These are phyloP conservation scores for Microtus obscurus DNA, from an alignment of 2,797 vertebrate species.

Conservation along the genomic window DNA sequence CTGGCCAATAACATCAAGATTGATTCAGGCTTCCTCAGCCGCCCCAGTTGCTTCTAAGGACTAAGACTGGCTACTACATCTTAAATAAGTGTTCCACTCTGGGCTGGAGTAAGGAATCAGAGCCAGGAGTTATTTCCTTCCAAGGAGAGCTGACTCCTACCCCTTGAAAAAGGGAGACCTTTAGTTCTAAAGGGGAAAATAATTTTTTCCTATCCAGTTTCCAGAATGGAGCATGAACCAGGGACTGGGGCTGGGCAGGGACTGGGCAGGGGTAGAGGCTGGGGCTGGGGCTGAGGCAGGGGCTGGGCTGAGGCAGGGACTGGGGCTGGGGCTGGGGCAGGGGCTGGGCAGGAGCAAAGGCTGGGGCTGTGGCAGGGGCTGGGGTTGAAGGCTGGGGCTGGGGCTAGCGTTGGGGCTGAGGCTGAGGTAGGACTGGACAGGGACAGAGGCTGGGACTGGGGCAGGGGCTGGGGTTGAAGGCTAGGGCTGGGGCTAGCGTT, in stretches of 20 bases:
- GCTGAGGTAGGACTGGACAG: no score
- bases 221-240: no score
- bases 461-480: no score
- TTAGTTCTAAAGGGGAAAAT: not conserved
- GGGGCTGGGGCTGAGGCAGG: no score
- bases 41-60: not conserved
- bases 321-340: no score
- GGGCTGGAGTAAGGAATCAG: conserved; percentile 11
- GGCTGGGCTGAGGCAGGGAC: no score
- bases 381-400: no score
- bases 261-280: no score
- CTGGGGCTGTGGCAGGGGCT: not conserved
- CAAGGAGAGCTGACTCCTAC: not conserved
- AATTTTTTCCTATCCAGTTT: not conserved
- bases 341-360: no score
- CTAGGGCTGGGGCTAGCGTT: fast-evolving
- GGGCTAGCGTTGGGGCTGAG: not conserved
- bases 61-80: not conserved
- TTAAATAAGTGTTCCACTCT: not conserved
- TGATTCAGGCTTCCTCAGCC: conserved; percentile 38
- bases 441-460: no score
- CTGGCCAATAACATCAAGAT: conserved; percentile 13
- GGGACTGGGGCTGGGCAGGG: no score
- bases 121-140: not conserved
- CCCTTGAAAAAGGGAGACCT: not conserved